These are phyloP conservation scores for Hyles euphorbiae DNA, from an alignment of 1,140 invertebrate species.

Conservation along the genomic window DNA sequence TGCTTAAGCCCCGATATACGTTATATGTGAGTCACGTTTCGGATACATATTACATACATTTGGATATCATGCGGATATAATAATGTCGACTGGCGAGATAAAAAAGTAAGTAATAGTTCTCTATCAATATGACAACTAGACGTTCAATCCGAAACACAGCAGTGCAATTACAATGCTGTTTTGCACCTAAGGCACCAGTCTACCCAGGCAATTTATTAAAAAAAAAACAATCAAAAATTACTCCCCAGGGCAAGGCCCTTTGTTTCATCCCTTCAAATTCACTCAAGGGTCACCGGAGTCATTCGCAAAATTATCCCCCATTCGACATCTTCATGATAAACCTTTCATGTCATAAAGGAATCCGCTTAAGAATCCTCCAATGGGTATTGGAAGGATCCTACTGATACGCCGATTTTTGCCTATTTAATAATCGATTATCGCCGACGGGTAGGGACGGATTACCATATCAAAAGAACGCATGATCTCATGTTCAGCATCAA, in stretches of 20 bases:
- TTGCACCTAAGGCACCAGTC: no score
- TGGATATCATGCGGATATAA: no score
- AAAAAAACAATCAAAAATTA: neutral
- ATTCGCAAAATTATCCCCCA: conserved; percentile 20
- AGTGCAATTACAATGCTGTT: no score
- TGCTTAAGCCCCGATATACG: no score
- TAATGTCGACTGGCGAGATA: no score
- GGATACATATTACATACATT: no score
- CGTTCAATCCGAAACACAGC: no score
- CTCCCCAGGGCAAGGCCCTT: conserved; percentile 5
- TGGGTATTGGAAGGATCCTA: conserved; percentile 35
- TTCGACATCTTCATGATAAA: conserved; percentile 28
- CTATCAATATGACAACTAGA: no score
- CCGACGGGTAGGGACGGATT: conserved; percentile 49
- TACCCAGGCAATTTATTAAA: no score
- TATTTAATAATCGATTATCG: conserved; percentile 67
- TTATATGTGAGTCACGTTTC: no score
- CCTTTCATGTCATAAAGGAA: conserved; percentile 42
- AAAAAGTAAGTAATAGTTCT: no score
- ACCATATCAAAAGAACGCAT: conserved; percentile 66
- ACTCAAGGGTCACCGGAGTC: conserved; percentile 5
- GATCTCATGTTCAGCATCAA: conserved; percentile 58
- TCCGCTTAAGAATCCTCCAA: conserved; percentile 38
- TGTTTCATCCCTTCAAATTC: conserved; percentile 6
- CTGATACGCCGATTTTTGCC: conserved; percentile 53